Evolutionary conservation across 2,888 invertebrate species (phyloP), one percentile per base, ranked within the genome.

Genomic region (Xestia ashworthii): DNA sequence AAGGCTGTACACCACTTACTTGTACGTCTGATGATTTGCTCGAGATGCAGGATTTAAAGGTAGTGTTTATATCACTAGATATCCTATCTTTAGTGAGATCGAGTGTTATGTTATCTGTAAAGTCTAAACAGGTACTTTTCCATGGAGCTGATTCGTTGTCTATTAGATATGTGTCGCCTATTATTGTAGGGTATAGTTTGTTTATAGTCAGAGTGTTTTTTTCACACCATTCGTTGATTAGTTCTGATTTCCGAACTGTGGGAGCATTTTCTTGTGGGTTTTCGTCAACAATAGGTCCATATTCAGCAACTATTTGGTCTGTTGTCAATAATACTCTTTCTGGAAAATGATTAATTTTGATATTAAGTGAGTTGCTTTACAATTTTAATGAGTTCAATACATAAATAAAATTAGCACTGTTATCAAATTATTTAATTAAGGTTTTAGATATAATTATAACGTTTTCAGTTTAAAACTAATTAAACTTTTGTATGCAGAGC

Each of bases 311-410:
- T 84, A 97, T 90, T 87, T 97, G 94, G 82, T 97, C 97, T 88
- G 97, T 97, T 73, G 97, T 97, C 84, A 98, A 93, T 88, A 98
- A 89, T 85, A 98, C 95, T 95, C 97, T 97, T 87, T 98, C 98
- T 98, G 95, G 5, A 97, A 90, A 70, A 58, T 11, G 9, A 83
- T 50, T 11, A 16, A 44, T 50, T 58, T 44, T 5, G 48, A 73
- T 19, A n/a, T 71, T 44, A 58, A 46, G 32, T 19, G 12, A 41
- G 14, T 41, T 48, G 12, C 0, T 5, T 32, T 60, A 48, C 5
- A 48, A n/a, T 53, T 22, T 75, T 12, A 25, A 46, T 53, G 3
- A 53, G 32, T 19, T 5, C 14, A 5, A 46, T 16, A 32, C 22
- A 41, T 0, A 50, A 22, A 16, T 16, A 16, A 6, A 41, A 25